Evolutionary conservation across 2,888 invertebrate genomes (phyloP).

Genomic region (Bugulina stolonifera): DNA sequence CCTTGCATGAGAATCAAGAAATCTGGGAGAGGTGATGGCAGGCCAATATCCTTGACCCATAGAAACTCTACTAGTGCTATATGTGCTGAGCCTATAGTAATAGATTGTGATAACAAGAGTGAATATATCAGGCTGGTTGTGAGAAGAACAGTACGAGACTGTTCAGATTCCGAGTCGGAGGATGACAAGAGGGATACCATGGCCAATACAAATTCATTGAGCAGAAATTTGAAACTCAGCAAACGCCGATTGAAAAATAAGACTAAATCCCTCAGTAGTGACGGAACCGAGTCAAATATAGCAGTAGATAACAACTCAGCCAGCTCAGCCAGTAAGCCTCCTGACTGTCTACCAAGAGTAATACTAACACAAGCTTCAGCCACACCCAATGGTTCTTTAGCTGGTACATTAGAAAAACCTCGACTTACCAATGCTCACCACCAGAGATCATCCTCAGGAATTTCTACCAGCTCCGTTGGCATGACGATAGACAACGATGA

Average conservation of each 20-base stretch:
- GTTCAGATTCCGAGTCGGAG: conserved; percentile 18
- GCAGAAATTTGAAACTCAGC: neutral
- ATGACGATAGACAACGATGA: conserved; percentile 18
- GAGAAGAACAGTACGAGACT: conserved; percentile 11
- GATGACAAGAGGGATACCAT: neutral
- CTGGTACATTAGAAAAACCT: neutral
- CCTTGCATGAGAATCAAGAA: neutral
- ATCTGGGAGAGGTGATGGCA: neutral
- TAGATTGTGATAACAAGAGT: conserved; percentile 19
- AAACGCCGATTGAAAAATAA: neutral
- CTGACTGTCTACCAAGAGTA: neutral
- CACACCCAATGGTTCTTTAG: neutral
- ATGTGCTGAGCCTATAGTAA: conserved; percentile 20
- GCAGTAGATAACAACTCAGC: neutral
- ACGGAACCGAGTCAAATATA: neutral
- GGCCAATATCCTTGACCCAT: neutral
- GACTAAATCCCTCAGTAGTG: neutral
- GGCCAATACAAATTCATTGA: neutral
- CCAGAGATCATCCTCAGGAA: conserved; percentile 18
- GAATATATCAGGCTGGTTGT: conserved; percentile 21
- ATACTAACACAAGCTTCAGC: neutral
- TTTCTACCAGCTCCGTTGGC: conserved; percentile 14
- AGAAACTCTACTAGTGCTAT: neutral
- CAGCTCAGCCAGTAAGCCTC: neutral
- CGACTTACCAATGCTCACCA: neutral